A percentile compares a stretch with the other conserved stretches of the same genome.
Conservation (phyloP, 2,113 vertebrate species). For the Phalacrocorax pelagicus region DNA sequence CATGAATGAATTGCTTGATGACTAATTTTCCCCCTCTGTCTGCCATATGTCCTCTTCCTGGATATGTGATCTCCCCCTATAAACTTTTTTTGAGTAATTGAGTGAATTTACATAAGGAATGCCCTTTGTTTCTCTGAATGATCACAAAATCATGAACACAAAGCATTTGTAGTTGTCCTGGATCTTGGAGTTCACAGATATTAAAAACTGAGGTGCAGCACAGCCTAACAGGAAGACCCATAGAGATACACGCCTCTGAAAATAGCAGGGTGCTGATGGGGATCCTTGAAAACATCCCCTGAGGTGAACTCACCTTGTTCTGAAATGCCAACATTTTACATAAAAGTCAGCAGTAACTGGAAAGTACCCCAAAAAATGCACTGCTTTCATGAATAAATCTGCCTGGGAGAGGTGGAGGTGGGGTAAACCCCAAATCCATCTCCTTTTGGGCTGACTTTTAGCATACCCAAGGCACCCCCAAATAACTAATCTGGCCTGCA, state of each 20-base stretch:
- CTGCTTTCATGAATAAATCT: neutral
- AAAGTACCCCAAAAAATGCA: neutral
- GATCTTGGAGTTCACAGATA: neutral
- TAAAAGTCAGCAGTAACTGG: neutral
- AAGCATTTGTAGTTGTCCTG: neutral
- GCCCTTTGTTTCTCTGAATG: neutral
- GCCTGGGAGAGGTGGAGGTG: rapidly evolving
- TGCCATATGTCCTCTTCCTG: neutral
- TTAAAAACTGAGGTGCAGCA: neutral
- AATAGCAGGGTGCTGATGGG: neutral
- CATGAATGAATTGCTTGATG: neutral
- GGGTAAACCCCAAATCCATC: neutral
- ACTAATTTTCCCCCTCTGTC: neutral
- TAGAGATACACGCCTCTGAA: neutral
- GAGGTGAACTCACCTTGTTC: neutral
- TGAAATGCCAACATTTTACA: neutral
- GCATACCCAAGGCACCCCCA: neutral
- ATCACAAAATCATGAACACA: neutral
- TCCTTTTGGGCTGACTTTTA: neutral
- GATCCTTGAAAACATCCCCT: neutral
- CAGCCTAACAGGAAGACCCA: rapidly evolving
- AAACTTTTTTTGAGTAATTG: neutral
- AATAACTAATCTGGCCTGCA: neutral
- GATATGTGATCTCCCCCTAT: neutral
- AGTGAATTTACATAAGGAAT: neutral